Conservation (phyloP, 2,797 vertebrate genomes). For the Champsocephalus gunnari region DNA sequence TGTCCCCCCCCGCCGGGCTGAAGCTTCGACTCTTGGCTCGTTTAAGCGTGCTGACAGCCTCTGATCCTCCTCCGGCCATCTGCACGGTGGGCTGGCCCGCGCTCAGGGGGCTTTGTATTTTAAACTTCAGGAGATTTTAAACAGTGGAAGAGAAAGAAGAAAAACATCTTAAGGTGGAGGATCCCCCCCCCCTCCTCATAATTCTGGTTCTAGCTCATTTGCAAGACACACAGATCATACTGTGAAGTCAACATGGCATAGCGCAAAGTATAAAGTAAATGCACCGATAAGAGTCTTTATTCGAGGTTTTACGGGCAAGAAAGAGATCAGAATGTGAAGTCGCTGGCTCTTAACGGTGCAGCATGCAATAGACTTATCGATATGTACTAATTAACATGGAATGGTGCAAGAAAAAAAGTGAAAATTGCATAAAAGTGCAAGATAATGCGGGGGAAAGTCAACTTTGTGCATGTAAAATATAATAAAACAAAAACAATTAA, state of each 20-base stretch:
- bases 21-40: constrained; percentile 92
- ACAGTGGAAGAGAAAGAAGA: constrained; percentile 41
- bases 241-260: constrained; percentile 23
- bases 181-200: constrained; percentile 22
- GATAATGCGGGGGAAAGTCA: no score
- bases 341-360: no score
- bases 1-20: constrained; percentile 83
- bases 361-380: no score
- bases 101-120: constrained; percentile 74
- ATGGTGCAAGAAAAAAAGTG: no score
- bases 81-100: constrained; percentile 87
- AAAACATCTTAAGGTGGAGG: constrained; percentile 21
- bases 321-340: no score
- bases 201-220: constrained; percentile 61
- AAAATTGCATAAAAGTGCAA: no score
- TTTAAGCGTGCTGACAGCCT: constrained; percentile 96
- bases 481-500: no score
- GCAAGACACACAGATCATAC: constrained; percentile 48
- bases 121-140: constrained; percentile 69
- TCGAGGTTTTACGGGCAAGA: no score
- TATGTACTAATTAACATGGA: no score
- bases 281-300: not conserved
- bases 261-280: not conserved
- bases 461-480: no score
- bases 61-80: constrained; percentile 91